Base-by-base conservation (phyloP, 2,797 vertebrate species). In the Echiichthys vipera region DNA sequence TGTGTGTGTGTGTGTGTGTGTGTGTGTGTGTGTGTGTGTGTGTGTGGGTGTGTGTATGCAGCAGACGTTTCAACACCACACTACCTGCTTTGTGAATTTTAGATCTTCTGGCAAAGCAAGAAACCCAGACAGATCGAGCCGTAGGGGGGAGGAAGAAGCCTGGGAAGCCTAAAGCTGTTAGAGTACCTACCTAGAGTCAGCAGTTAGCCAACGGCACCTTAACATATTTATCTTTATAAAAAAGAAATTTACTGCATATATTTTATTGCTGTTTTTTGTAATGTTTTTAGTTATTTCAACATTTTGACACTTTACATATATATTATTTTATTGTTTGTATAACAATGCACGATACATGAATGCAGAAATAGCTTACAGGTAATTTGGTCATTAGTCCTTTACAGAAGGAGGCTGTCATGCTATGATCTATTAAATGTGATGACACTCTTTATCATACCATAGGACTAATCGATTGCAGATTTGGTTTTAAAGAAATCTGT, bases 51-150 rank as follows among this genome's bases (percentile, higher is more conserved):
- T 57, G 37, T n/a, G 30, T 12, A 24, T 0, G 30, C 25, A 8
- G 15, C 40, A 59, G 47, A 55, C 37, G 46, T 51, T 65, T 63
- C 69, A 55, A 30, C 42, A 37, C 53, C 45, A 46, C 59, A 46
- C 43, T 58, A 40, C 55, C 37, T 56, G 50, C 65, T 78, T 36
- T 36, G 58, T 71, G 75, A 64, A 64, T 78, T 54, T 67, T 58
- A 65, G 36, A 81, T 67, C 25, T 58, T 57, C 25, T 70, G 79
- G 65, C 62, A 74, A 54, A 58, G 30, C 24, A 11, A 51, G 57
- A 65, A 53, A 49, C 29, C 53, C 49, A 62, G n/a, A 27, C 1
- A 51, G n/a, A 42, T 56, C 42, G 49, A 22, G 57, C 57, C 27
- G 37, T 12, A 43, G 20, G n/a, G 11, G 32, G 34, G 36, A 37